phyloP scores from a whole-genome alignment of 2,888 invertebrate species.

The Pterostichus madidus region DNA sequence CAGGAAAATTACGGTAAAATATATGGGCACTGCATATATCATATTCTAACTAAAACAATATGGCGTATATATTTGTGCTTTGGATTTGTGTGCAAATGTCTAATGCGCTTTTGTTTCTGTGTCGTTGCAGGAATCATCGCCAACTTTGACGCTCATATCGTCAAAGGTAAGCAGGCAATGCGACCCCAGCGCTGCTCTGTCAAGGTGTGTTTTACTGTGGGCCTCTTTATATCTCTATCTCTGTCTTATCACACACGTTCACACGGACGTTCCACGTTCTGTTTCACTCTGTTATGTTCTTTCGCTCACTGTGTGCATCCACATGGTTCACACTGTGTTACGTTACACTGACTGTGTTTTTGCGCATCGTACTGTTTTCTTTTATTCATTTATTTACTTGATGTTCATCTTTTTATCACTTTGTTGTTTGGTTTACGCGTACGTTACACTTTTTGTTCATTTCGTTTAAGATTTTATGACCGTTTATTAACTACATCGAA shows the following conservation, averaged over 20 bases:
- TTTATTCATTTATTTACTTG: conserved; percentile 41
- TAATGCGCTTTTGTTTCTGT: conserved; percentile 71
- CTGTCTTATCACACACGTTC: conserved; percentile 59
- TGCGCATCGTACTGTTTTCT: conserved; percentile 54
- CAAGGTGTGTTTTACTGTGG: conserved; percentile 77
- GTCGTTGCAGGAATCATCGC: conserved; percentile 88
- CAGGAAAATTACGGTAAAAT: too few species aligned
- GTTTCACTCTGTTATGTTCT: conserved; percentile 54
- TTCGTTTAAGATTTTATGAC: conserved; percentile 7
- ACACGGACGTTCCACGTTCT: conserved; percentile 43
- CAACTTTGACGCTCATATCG: conserved; percentile 88
- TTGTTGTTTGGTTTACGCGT: neutral
- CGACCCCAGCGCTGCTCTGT: conserved; percentile 78
- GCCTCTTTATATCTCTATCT: conserved; percentile 68
- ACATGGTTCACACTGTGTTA: conserved; percentile 44
- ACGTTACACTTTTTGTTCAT: conserved; percentile 2
- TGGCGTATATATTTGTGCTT: conserved; percentile 1
- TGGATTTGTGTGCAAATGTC: neutral
- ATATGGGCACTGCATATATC: too few species aligned
- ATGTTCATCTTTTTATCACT: conserved; percentile 41
- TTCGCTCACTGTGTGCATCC: conserved; percentile 54
- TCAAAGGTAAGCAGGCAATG: conserved; percentile 86
- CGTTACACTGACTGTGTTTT: conserved; percentile 48
- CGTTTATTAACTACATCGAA: neutral
- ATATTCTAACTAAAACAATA: too few species aligned